Base-by-base conservation (phyloP, 2,113 vertebrate species). In the Paratilapia polleni region DNA sequence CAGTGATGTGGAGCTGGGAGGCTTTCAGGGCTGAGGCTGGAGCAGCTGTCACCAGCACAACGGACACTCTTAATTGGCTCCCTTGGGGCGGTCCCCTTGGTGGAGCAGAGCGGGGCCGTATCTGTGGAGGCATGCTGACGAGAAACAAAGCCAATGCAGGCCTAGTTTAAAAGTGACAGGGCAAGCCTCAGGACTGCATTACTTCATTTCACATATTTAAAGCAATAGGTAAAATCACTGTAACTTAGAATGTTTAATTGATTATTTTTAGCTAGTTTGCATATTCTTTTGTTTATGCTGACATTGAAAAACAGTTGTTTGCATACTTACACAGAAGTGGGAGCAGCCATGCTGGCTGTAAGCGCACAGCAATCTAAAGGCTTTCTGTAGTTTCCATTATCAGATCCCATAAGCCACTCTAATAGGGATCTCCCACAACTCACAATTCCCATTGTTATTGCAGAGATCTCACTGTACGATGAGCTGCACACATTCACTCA, bases 61-160 rank as follows among this genome's bases (percentile, higher is more conserved):
- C 17, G 87, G 93, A 81, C 91, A 19, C 52, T 90, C 87, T 81
- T 94, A 95, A 94, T 94, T 94, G 92, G 90, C 87, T 94, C 91
- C 88, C 90, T 54, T 26, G 88, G 79, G 93, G 83, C 82, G 1
- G 68, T 68, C 64, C 86, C 75, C 77, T 75, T 70, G 87, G 85
- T 83, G 62, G 58, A 89, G 84, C 66, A 80, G 89, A 85, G 82
- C 70, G 47, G 82, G 89, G 64, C 78, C 62, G 41, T 79, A 70
- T 77, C 41, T 80, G 78, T 56, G 26, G 77, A 88, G 87, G 78
- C 82, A 84, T 85, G 86, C 58, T 5, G 13, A 58, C 73, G 61
- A 83, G 80, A 83, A 20, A 52, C 78, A 63, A 73, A 78, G 49
- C 36, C 63, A 60, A 26, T 38, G 57, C 79, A 87, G 34, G 56